Percentiles rank a stretch among this genome's conserved stretches.
Conservation (phyloP, 2,113 vertebrate species). For the Columba janthina region DNA sequence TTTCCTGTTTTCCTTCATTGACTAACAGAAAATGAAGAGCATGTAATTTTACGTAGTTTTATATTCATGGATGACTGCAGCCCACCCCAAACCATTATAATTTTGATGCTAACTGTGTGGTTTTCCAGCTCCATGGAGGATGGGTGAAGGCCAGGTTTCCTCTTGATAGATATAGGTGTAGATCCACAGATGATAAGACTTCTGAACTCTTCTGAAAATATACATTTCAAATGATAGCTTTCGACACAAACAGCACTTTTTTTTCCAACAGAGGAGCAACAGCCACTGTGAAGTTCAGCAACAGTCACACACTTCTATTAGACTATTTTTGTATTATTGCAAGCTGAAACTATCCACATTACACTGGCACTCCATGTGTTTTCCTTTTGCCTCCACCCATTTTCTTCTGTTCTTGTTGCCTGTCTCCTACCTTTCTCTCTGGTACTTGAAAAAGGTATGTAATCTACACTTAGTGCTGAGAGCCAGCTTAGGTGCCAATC, state of each 20-base stretch:
- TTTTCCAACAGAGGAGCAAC: neutral
- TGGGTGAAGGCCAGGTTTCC: neutral
- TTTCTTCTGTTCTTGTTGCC: neutral
- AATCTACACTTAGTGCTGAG: neutral
- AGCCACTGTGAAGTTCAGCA: neutral
- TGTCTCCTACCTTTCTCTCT: neutral
- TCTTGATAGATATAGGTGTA: neutral
- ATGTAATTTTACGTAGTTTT: neutral
- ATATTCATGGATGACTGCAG: neutral
- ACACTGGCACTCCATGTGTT: neutral
- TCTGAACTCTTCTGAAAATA: neutral
- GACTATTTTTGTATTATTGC: neutral
- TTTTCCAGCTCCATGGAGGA: neutral
- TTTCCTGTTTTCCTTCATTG: neutral
- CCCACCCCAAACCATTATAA: neutral
- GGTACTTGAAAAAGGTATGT: neutral
- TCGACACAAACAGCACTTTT: neutral
- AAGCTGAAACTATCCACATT: neutral
- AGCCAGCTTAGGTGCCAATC: neutral
- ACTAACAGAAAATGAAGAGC: neutral
- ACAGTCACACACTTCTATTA: neutral
- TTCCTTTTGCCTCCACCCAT: neutral
- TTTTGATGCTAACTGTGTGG: neutral
- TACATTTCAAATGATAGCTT: neutral
- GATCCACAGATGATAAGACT: neutral